phyloP scores from a whole-genome alignment of 2,113 vertebrate genomes.

The Conger conger region DNA sequence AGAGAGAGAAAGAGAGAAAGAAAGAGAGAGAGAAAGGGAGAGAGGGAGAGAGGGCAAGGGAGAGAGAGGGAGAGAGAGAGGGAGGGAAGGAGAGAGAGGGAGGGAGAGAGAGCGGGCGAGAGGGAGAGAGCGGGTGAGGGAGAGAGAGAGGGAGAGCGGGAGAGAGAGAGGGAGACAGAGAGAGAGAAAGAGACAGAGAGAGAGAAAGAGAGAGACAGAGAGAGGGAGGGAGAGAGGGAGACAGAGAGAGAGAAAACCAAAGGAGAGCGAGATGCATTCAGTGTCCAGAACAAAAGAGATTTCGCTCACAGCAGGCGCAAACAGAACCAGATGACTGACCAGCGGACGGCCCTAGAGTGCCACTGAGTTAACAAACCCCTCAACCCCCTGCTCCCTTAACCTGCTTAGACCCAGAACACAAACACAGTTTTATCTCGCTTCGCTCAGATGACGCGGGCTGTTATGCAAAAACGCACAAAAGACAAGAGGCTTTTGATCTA shows the following conservation, averaged over 20 bases:
- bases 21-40: slow-evolving; percentile 48
- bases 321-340: slow-evolving; percentile 66
- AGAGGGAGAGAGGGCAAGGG: no score
- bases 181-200: slow-evolving; percentile 48
- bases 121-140: no score
- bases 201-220: slow-evolving; percentile 42
- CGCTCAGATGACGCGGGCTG: neutral
- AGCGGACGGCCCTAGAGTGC: slow-evolving; percentile 57
- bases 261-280: slow-evolving; percentile 29
- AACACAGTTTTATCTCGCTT: neutral
- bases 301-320: slow-evolving; percentile 69
- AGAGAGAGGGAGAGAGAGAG: slow-evolving; percentile 49
- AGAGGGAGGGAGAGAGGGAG: slow-evolving; percentile 39
- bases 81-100: slow-evolving; percentile 51
- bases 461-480: neutral
- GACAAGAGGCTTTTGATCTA: neutral
- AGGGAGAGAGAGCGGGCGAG: slow-evolving; percentile 10
- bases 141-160: slow-evolving; percentile 41
- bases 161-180: slow-evolving; percentile 46
- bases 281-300: slow-evolving; percentile 45
- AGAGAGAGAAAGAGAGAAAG: slow-evolving; percentile 49
- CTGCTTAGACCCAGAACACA: slow-evolving; percentile 16
- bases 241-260: slow-evolving; percentile 44
- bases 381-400: slow-evolving; percentile 6
- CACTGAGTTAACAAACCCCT: slow-evolving; percentile 24